Base-by-base conservation (phyloP, 2,888 invertebrate species). In the Clitarchus hookeri region DNA sequence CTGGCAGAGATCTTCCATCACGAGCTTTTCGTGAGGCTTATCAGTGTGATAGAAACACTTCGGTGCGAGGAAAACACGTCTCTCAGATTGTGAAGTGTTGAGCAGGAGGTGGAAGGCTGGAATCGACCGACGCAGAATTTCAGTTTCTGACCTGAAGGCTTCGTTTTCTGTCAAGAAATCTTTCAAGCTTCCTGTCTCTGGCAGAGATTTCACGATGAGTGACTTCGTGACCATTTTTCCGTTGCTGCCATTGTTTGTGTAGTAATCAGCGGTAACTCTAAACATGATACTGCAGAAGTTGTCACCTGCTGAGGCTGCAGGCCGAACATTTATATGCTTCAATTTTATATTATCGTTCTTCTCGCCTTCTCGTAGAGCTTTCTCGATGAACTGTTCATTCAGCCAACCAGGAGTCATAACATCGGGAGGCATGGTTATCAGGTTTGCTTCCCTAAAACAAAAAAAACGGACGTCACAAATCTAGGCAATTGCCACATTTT, bases 1-100 rank as follows among this genome's bases (percentile, higher is more conserved):
- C 16, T 23, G 54, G n/a, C n/a, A 44, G 53, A 84, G 84, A 25
- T 84, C 84, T 54, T 84, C 84, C n/a, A 84, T 23, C 12, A 84
- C 84, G 11, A 84, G 12, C 19, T 23, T 54, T 0, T 84, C 11
- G 23, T 27, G 44, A 19, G 53, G 53, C 23, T 84, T 23, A 23
- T 44, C 48, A 25, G 27, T 23, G 26, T 27, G 44, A 19, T 84
- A 53, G 27, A n/a, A 84, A 9, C 48, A 44, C 82, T 82, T 82
- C n/a, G 82, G 19, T 82, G 82, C 27, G n/a, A 82, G 65, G 65
- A 1, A 23, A 65, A 65, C n/a, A 16, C 8, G 8, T 65, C 65
- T 65, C 65, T 65, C 65, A 65, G 65, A 65, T 19, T 6, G 0
- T 1, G 65, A n/a, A n/a, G 65, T 8, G n/a, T 65, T 65, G 19